phyloP scores from a whole-genome alignment of 2,888 invertebrate genomes.

The Trichogramma evanescens region DNA sequence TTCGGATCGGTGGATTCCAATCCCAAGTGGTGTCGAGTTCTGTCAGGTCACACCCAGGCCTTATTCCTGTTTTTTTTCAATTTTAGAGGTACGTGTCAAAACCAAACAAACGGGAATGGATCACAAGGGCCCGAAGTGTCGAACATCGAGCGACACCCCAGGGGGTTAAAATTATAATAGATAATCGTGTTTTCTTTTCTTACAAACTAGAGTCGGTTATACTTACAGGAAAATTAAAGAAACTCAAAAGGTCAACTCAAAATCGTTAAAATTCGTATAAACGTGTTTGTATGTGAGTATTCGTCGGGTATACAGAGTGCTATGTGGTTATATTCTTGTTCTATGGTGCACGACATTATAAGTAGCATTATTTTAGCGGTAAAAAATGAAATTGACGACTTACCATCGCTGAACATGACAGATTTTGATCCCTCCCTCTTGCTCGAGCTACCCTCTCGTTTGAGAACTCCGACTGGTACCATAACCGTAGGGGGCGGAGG shows the following conservation, averaged over 20 bases:
- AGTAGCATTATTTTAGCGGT: no score
- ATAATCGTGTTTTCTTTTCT: conserved; percentile 13
- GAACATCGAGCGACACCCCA: conserved; percentile 6
- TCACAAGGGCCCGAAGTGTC: conserved; percentile 11
- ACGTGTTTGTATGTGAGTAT: conserved; percentile 8
- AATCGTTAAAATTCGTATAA: conserved; percentile 15
- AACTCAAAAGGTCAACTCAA: conserved; percentile 18
- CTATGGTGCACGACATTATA: no score
- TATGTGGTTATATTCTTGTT: no score
- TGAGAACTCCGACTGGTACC: conserved; percentile 78
- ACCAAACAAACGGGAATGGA: conserved; percentile 40
- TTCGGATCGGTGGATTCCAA: conserved; percentile 44
- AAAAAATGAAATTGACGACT: conserved; percentile 14
- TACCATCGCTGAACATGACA: conserved; percentile 82
- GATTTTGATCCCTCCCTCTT: conserved; percentile 57
- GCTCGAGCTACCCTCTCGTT: conserved; percentile 56
- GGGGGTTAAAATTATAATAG: conserved; percentile 22
- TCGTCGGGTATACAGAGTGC: not conserved
- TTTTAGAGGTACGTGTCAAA: conserved; percentile 39
- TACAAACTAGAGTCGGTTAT: not conserved
- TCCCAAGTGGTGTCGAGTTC: conserved; percentile 65
- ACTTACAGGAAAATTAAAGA: conserved; percentile 16
- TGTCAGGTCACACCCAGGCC: conserved; percentile 79
- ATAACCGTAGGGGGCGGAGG: conserved; percentile 65
- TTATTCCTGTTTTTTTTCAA: conserved; percentile 53